Evolutionary conservation across 2,113 vertebrate species (phyloP), one percentile per base, ranked within the genome.

Genomic region (Mungos mungo): DNA sequence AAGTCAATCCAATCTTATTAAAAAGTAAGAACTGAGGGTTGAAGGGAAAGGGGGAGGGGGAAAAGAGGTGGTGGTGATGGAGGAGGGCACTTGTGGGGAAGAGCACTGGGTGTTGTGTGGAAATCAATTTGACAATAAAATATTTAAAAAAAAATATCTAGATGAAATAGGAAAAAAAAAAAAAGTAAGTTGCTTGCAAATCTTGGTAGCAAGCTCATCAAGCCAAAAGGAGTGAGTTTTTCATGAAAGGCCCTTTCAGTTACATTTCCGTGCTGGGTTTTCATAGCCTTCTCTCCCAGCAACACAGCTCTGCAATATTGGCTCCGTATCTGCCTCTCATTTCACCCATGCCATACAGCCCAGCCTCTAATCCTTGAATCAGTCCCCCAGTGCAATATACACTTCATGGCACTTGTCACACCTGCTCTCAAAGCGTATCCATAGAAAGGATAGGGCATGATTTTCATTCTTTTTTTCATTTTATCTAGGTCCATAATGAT

Each of bases 401-500:
- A 99, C 81, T 99, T 97, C 98, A 99, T 98, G 47, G 99, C 99
- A 14, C 99, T 84, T 92, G 99, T 98, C 7, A 99, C 97, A 2
- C 98, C 98, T n/a, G 0, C n/a, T 25, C 99, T 98, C 1, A 96
- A 98, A 97, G 5, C 68, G 98, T 99, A 47, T 99, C 0, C 99
- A 99, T 0, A 47, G 10, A 66, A 65, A 60, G 45, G 50, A 90
- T 63, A 21, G 15, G 54, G 27, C 14, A 13, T 63, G 71, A 15
- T 72, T 82, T 93, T 35, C 57, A 83, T 76, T 99, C 99, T 8
- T 97, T 99, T 99, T 98, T 99, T 99, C 81, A 99, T 89, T 97
- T 99, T 99, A 96, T 99, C 99, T 54, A 99, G 98, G 27, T 99
- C 99, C 23, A 99, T 99, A 90, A 99, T 88, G 96, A 99, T 99